A percentile compares a stretch with the other conserved stretches of the same genome.
phyloP scores from a whole-genome alignment of 2,888 invertebrate genomes.

The Agonopterix arenella region DNA sequence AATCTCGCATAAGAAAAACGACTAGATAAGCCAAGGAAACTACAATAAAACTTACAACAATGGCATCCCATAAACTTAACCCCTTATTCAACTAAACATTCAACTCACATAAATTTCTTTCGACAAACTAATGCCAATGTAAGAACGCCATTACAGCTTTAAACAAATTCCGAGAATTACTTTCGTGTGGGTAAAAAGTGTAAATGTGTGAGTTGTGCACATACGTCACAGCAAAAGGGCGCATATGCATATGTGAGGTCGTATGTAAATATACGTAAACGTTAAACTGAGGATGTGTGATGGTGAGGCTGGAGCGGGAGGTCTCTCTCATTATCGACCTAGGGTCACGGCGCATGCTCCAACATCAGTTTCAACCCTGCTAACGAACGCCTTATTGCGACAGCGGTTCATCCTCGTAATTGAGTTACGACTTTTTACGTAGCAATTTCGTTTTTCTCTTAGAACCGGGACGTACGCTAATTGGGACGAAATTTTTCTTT shows the following conservation, averaged over 20 bases:
- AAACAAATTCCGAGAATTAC: conserved; percentile 66
- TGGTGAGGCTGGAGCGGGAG: conserved; percentile 68
- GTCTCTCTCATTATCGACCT: conserved; percentile 77
- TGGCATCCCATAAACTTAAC: conserved; percentile 62
- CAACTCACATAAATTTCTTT: conserved; percentile 73
- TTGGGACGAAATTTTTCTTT: conserved; percentile 61
- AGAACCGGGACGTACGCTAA: conserved; percentile 68
- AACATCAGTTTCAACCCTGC: conserved; percentile 50
- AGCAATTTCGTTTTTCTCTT: conserved; percentile 74
- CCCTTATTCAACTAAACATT: conserved; percentile 72
- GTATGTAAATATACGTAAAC: conserved; percentile 74
- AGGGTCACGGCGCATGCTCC: conserved; percentile 76
- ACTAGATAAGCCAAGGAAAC: conserved; percentile 29
- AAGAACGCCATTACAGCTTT: conserved; percentile 69
- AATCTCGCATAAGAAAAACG: conserved; percentile 34
- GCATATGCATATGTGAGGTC: conserved; percentile 71
- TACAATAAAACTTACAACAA: conserved; percentile 44
- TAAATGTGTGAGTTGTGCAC: conserved; percentile 20
- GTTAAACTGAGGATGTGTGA: conserved; percentile 75
- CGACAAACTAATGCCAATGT: conserved; percentile 76
- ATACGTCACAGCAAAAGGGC: conserved; percentile 39
- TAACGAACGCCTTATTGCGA: conserved; percentile 75
- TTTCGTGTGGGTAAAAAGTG: conserved; percentile 21
- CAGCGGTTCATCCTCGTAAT: conserved; percentile 73
- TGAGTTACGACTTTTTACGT: conserved; percentile 77